Evolutionary conservation across 2,888 invertebrate species (phyloP).

Genomic region (Epinotia nisella): DNA sequence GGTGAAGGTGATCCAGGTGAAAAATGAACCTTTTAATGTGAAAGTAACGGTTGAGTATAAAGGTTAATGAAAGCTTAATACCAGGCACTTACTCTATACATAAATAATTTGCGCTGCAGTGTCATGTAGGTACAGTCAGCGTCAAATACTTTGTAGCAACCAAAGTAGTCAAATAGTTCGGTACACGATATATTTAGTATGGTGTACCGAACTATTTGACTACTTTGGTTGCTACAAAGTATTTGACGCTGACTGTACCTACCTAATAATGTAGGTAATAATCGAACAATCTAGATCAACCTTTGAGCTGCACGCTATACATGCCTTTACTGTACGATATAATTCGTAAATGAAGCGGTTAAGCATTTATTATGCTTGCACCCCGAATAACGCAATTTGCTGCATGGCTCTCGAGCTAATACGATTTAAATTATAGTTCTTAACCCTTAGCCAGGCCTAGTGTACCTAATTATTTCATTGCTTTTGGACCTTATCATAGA

Average conservation of each 20-base stretch:
- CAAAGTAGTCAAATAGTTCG: too few relatives aligned
- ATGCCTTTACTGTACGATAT: conserved; percentile 1
- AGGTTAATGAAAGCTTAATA: conserved; percentile 28
- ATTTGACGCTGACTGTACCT: too few relatives aligned
- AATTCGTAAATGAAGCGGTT: conserved; percentile 5
- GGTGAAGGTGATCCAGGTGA: background rate
- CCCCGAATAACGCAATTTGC: background rate
- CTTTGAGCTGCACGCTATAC: conserved; percentile 4
- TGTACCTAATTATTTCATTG: too few relatives aligned
- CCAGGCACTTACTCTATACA: background rate
- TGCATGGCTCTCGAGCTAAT: background rate
- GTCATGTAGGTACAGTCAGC: conserved; percentile 2
- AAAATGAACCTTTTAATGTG: background rate
- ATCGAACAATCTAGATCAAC: conserved; percentile 26
- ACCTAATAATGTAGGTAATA: background rate
- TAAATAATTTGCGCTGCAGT: conserved; percentile 1
- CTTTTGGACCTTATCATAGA: too few relatives aligned
- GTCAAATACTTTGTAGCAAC: too few relatives aligned
- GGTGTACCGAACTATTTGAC: too few relatives aligned
- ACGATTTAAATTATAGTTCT: background rate
- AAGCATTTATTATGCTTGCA: background rate
- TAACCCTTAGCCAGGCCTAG: too few relatives aligned
- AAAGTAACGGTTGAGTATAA: conserved; percentile 11
- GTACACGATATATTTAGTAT: too few relatives aligned
- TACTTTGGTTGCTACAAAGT: too few relatives aligned